A percentile compares a stretch with the other conserved stretches of the same genome.
These are phyloP conservation scores for Chlorops oryzae DNA, from an alignment of 1,140 invertebrate species.

Conservation along the genomic window DNA sequence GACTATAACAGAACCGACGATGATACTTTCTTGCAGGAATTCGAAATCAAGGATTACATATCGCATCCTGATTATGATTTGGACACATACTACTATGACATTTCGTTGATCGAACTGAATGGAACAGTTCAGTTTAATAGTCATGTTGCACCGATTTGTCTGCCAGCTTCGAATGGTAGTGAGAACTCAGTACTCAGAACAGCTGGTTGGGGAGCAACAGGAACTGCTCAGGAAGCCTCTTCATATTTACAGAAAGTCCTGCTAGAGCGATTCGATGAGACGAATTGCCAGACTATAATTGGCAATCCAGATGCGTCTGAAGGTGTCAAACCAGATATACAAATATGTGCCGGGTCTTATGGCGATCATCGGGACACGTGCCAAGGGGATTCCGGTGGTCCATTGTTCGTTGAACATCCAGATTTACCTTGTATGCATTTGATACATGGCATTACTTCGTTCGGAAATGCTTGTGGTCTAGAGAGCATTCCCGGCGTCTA, in stretches of 20 bases:
- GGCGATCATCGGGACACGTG: slow-evolving; percentile 46
- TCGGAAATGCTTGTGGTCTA: slow-evolving; percentile 27
- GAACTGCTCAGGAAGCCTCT: slow-evolving; percentile 43
- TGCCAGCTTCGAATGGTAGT: slow-evolving; percentile 31
- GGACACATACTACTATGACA: slow-evolving; percentile 52
- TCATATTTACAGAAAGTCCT: slow-evolving; percentile 52
- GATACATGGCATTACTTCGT: slow-evolving; percentile 34
- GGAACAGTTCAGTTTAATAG: slow-evolving; percentile 47
- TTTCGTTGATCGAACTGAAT: slow-evolving; percentile 52
- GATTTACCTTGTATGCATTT: slow-evolving; percentile 29
- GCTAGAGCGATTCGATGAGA: slow-evolving; percentile 36
- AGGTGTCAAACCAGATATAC: slow-evolving; percentile 26
- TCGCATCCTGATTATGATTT: slow-evolving; percentile 51
- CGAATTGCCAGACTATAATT: slow-evolving; percentile 22
- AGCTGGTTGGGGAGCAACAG: slow-evolving; percentile 53
- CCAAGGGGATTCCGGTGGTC: slow-evolving; percentile 39
- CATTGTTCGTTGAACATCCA: slow-evolving; percentile 33
- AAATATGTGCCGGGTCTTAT: slow-evolving; percentile 62
- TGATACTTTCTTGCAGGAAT: slow-evolving; percentile 46
- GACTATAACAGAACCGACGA: slow-evolving; percentile 48
- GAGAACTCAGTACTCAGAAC: slow-evolving; percentile 37
- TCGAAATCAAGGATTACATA: slow-evolving; percentile 46
- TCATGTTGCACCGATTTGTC: slow-evolving; percentile 53
- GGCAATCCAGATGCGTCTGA: background rate
- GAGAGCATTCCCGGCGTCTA: slow-evolving; percentile 32